Base-by-base conservation (phyloP, 1,140 invertebrate genomes). In the Bombus polaris region DNA sequence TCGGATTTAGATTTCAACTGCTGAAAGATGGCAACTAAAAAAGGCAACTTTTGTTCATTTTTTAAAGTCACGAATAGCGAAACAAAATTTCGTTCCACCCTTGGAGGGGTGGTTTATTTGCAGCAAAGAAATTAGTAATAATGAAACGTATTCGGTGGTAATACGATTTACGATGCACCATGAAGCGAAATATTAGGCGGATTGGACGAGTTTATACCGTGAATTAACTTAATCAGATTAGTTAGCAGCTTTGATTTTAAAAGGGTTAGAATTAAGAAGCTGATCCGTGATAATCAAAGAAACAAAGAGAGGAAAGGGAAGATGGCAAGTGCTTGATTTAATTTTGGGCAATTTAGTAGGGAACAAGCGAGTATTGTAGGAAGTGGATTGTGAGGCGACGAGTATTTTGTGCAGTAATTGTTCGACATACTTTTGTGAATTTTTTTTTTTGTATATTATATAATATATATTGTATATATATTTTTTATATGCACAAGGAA, bases 261-360 rank as follows among this genome's bases (percentile, higher is more conserved):
- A 79, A 62, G 77, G 83, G 77, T 85, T 72, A 39, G n/a, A 80
- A 80, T 80, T 85, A 80, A 85, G 83, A 79, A 79, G 53, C 76
- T 39, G 83, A 44, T 59, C 44, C 66, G 66, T 32, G 82, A 79
- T 73, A 79, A 85, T 85, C 57, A 73, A 53, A 72, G 83, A 80
- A 79, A 79, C 68, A 85, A 85, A 85, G 68, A 42, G 76, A 15
- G 1, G 44, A 35, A 6, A 53, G 44, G 66, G 59, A 59, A 25
- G 28, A 22, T 18, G 68, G 28, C 37, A 25, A 59, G 3, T 53
- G 70, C 28, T 81, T 81, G 57, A 85, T 74, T 81, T 59, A 18
- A 81, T 81, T 75, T 59, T 42, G 8, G 59, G 22, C n/a, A 57
- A 81, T 85, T 75, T 42, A 53, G 18, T 53, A 22, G 47, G 10